Base-by-base conservation (phyloP, 2,888 invertebrate genomes). In the Malacosoma neustria region DNA sequence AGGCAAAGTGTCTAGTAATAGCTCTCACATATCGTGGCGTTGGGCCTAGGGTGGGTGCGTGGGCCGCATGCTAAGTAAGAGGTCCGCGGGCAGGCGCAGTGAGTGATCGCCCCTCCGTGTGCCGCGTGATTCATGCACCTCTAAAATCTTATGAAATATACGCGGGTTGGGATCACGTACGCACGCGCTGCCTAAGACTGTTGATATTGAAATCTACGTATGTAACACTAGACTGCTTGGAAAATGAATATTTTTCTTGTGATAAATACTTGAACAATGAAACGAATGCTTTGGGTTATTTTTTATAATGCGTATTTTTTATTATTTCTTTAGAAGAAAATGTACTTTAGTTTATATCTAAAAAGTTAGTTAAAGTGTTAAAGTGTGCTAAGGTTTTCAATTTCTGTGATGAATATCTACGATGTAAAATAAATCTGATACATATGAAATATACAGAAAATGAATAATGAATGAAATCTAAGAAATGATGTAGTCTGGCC, bases 141-240 rank as follows among this genome's bases (percentile, higher is more conserved):
- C 79, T 79, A 74, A 81, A 80, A 85, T 85, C 85, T 85, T 85
- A 85, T 85, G 85, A 85, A 85, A 85, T 85, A 85, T 85, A 81
- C 74, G 84, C 75, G 75, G 69, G 68, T 54, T 53, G 60, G 65
- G 63, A 80, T 77, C 85, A 85, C 84, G 85, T 84, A 75, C 79
- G 60, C 68, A 64, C 65, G 72, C 73, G 68, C 69, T 80, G 76
- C 74, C 74, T 79, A 81, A 76, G 72, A 76, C 76, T 84, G 85
- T 84, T 84, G 81, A 85, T 85, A 85, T 85, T 85, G 85, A 85
- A 85, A 82, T 82, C 81, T 80, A 61, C 22, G 22, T 67, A 74
- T 69, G 80, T 81, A 76, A 79, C 70, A 68, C 62, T 76, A 74
- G 68, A 72, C 62, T 43, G 54, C 54, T 22, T 22, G 59, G 65